phyloP scores from a whole-genome alignment of 1,140 invertebrate genomes.

The Euura lappo region DNA sequence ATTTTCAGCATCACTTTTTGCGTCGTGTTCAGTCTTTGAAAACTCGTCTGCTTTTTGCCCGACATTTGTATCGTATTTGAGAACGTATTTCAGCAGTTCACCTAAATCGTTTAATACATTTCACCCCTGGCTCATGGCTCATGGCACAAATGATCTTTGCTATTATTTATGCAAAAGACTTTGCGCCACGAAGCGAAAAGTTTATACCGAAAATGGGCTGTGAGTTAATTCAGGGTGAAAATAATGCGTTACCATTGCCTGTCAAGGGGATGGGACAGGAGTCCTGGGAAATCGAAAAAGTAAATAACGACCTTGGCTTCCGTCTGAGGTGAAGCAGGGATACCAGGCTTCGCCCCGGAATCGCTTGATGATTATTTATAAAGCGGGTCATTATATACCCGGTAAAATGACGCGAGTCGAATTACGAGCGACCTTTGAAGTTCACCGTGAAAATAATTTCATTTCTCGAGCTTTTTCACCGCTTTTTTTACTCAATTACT shows the following conservation, averaged over 20 bases:
- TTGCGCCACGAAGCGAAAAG: neutral
- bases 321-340: neutral
- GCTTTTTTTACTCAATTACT: too few relatives aligned
- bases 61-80: too few relatives aligned
- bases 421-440: neutral
- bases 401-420: neutral
- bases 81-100: too few relatives aligned
- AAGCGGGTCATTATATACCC: neutral
- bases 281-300: conserved; percentile 10
- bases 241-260: conserved; percentile 1
- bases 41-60: too few relatives aligned
- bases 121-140: neutral
- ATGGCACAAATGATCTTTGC: conserved; percentile 8
- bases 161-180: conserved; percentile 12
- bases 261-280: neutral
- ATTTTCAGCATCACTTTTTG: too few relatives aligned
- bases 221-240: conserved; percentile 11
- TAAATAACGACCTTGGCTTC: conserved; percentile 8
- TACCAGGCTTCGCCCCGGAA: neutral
- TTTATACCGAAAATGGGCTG: neutral
- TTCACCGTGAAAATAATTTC: neutral
- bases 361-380: conserved; percentile 7
- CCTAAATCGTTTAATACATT: neutral
- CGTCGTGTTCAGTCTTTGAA: too few relatives aligned
- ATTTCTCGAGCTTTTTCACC: neutral